phyloP scores from a whole-genome alignment of 2,888 invertebrate species.

The Andrena bucephala region DNA sequence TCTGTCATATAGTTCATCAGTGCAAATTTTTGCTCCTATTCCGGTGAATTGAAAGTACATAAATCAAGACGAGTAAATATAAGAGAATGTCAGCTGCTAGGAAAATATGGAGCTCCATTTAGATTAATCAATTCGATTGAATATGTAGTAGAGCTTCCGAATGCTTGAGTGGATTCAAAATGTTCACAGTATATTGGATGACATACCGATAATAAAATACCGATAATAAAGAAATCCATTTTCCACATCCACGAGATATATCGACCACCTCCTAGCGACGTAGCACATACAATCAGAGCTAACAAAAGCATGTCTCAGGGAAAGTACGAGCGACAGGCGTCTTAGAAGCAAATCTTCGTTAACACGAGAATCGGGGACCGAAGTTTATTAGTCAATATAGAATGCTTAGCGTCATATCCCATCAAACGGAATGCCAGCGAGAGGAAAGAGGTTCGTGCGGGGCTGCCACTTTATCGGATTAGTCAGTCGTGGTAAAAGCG shows the following conservation, averaged over 20 bases:
- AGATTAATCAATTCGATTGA: not conserved
- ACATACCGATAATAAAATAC: not conserved
- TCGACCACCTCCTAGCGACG: too few relatives aligned
- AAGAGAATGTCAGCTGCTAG: not conserved
- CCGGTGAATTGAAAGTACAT: not conserved
- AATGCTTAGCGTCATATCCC: conserved; percentile 77
- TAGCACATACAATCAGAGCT: not conserved
- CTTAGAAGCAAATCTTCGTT: conserved; percentile 54
- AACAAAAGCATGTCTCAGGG: conserved; percentile 45
- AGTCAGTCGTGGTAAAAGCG: conserved; percentile 75
- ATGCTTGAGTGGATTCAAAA: not conserved
- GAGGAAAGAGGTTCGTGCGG: conserved; percentile 78
- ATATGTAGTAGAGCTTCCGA: not conserved
- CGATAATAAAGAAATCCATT: too few relatives aligned
- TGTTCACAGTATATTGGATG: conserved; percentile 3
- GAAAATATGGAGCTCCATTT: not conserved
- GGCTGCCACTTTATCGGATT: conserved; percentile 81
- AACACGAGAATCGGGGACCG: conserved; percentile 48
- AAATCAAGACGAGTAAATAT: not conserved
- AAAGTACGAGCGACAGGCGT: conserved; percentile 40
- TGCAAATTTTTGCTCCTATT: not conserved
- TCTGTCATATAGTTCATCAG: too few relatives aligned
- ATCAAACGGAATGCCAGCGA: conserved; percentile 71
- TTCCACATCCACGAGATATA: not conserved
- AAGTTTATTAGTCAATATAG: conserved; percentile 79